A percentile compares a stretch with the other conserved stretches of the same genome.
Evolutionary conservation across 2,888 invertebrate species (phyloP).

Genomic region (Phlogophora meticulosa): DNA sequence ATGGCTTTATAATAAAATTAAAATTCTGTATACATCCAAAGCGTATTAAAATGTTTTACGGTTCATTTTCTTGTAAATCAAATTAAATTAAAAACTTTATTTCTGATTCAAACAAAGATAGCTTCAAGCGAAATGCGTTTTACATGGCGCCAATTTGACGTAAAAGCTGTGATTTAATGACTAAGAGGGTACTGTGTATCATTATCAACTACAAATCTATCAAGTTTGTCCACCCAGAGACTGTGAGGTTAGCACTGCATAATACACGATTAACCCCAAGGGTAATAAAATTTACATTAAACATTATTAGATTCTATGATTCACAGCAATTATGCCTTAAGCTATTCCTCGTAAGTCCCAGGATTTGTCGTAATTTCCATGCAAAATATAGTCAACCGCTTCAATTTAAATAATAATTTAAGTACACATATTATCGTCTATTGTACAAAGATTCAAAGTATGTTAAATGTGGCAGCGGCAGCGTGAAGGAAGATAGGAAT

Average conservation of each 20-base stretch:
- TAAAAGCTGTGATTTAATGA: slow-evolving; percentile 34
- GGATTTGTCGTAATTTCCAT: slow-evolving; percentile 47
- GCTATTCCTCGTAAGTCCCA: slow-evolving; percentile 32
- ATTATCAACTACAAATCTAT: slow-evolving; percentile 53
- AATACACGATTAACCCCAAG: slow-evolving; percentile 24
- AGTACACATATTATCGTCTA: slow-evolving; percentile 60
- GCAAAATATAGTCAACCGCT: slow-evolving; percentile 58
- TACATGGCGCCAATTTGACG: slow-evolving; percentile 26
- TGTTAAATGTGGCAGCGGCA: slow-evolving; percentile 56
- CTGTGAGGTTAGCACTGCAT: slow-evolving; percentile 23
- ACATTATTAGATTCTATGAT: slow-evolving; percentile 38
- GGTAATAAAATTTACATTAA: slow-evolving; percentile 24
- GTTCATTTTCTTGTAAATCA: slow-evolving; percentile 1
- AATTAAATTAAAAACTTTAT: slow-evolving; percentile 19
- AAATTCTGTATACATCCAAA: slow-evolving; percentile 2
- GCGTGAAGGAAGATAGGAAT: slow-evolving; percentile 75
- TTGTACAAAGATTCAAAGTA: slow-evolving; percentile 57
- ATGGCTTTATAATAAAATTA: slow-evolving; percentile 17
- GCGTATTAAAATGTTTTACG: background rate
- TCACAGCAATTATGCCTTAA: slow-evolving; percentile 51
- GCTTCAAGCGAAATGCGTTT: slow-evolving; percentile 9
- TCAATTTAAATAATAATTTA: slow-evolving; percentile 67
- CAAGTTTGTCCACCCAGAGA: slow-evolving; percentile 24
- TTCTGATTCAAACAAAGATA: slow-evolving; percentile 19
- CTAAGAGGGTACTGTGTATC: slow-evolving; percentile 21